phyloP scores from a whole-genome alignment of 2,888 invertebrate genomes.

The Eupithecia pulchellata region DNA sequence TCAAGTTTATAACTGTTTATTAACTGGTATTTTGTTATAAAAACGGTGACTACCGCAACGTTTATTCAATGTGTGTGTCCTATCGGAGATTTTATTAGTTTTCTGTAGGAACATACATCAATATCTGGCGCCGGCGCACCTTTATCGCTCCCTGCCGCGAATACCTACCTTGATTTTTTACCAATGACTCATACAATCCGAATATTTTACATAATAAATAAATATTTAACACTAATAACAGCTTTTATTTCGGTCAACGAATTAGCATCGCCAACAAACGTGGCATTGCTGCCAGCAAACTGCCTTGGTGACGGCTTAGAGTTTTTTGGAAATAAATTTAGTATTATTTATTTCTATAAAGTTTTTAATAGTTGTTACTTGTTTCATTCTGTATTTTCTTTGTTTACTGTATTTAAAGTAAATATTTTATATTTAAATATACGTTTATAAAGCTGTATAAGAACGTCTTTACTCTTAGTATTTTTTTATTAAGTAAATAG shows the following conservation, averaged over 20 bases:
- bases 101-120: constrained; percentile 79
- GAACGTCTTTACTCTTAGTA: neutral
- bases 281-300: no score
- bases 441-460: neutral
- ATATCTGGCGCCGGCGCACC: constrained; percentile 73
- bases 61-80: constrained; percentile 62
- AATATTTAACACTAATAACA: no score
- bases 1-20: neutral
- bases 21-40: constrained; percentile 43
- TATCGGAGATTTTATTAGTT: constrained; percentile 74
- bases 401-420: no score
- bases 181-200: constrained; percentile 23
- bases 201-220: neutral
- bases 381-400: no score
- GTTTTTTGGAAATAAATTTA: no score
- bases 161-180: constrained; percentile 63
- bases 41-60: constrained; percentile 50
- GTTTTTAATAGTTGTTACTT: no score
- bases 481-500: no score
- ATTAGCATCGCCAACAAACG: no score
- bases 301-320: no score
- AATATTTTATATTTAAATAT: neutral
- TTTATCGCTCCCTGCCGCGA: constrained; percentile 62
- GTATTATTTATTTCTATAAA: no score
- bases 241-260: no score